A percentile compares a stretch with the other conserved stretches of the same genome.
These are phyloP conservation scores for Caiman crocodilus DNA, from an alignment of 2,797 vertebrate genomes.

Conservation along the genomic window DNA sequence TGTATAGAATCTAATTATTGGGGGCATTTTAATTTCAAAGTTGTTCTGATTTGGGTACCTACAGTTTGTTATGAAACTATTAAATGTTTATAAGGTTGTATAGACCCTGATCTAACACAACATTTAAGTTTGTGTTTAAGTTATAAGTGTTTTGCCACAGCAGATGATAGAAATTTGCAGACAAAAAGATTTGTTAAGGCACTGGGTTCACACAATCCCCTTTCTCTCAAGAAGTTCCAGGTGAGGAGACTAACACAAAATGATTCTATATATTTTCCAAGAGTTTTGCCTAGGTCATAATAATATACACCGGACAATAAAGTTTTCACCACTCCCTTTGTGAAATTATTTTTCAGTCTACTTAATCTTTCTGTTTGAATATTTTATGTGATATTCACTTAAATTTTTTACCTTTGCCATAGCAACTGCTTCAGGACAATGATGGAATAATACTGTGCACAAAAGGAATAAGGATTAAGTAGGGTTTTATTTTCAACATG, in stretches of 20 bases:
- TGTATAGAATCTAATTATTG: too few species aligned
- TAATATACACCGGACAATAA: background rate
- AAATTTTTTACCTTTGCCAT: background rate
- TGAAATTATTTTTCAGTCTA: background rate
- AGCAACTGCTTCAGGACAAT: background rate
- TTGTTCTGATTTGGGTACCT: too few species aligned
- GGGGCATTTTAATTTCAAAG: too few species aligned
- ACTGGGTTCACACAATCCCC: background rate
- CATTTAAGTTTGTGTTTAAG: background rate
- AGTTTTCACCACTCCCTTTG: background rate
- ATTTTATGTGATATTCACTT: background rate
- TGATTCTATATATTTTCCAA: background rate
- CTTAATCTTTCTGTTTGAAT: background rate
- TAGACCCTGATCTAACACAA: background rate
- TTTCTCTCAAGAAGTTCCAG: background rate
- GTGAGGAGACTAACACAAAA: background rate
- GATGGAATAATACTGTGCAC: background rate
- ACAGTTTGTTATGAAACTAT: too few species aligned
- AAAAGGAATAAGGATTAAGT: background rate
- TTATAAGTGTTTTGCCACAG: background rate
- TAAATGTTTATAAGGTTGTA: background rate
- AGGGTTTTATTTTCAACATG: background rate
- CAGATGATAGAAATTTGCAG: background rate
- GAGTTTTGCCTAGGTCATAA: background rate
- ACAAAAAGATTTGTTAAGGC: conserved; percentile 5